These are phyloP conservation scores for Cephus spinipes DNA, from an alignment of 2,888 invertebrate genomes.

Conservation along the genomic window DNA sequence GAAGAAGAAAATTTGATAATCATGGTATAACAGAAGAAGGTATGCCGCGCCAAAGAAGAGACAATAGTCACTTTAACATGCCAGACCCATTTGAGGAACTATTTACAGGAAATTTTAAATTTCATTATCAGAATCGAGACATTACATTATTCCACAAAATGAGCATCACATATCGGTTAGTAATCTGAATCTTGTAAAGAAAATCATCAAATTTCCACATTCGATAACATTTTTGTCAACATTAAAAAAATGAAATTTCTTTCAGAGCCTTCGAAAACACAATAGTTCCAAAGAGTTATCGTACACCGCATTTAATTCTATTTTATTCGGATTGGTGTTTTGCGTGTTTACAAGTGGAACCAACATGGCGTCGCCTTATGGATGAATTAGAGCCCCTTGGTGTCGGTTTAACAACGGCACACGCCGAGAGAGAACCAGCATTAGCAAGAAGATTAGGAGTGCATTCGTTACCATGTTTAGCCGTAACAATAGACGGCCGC, in stretches of 20 bases:
- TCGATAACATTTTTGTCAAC: slow-evolving; percentile 10
- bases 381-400: slow-evolving; percentile 90
- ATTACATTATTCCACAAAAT: slow-evolving; percentile 89
- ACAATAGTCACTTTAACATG: slow-evolving; percentile 75
- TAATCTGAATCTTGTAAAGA: slow-evolving; percentile 15
- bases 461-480: slow-evolving; percentile 83
- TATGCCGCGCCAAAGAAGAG: slow-evolving; percentile 79
- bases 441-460: slow-evolving; percentile 85
- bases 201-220: slow-evolving; percentile 7
- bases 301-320: slow-evolving; percentile 86
- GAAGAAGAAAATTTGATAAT: slow-evolving; percentile 86
- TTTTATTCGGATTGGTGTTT: slow-evolving; percentile 97
- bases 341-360: slow-evolving; percentile 89
- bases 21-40: slow-evolving; percentile 90
- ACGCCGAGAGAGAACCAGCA: slow-evolving; percentile 84
- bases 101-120: slow-evolving; percentile 78
- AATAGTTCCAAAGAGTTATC: slow-evolving; percentile 85
- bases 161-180: slow-evolving; percentile 84
- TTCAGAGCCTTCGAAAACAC: slow-evolving; percentile 88
- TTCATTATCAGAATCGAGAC: slow-evolving; percentile 88
- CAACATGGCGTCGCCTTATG: slow-evolving; percentile 85
- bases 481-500: slow-evolving; percentile 86
- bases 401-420: slow-evolving; percentile 83
- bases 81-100: slow-evolving; percentile 87
- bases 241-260: slow-evolving; percentile 34